Evolutionary conservation across 2,888 invertebrate genomes (phyloP).

Genomic region (Agelastica alni): DNA sequence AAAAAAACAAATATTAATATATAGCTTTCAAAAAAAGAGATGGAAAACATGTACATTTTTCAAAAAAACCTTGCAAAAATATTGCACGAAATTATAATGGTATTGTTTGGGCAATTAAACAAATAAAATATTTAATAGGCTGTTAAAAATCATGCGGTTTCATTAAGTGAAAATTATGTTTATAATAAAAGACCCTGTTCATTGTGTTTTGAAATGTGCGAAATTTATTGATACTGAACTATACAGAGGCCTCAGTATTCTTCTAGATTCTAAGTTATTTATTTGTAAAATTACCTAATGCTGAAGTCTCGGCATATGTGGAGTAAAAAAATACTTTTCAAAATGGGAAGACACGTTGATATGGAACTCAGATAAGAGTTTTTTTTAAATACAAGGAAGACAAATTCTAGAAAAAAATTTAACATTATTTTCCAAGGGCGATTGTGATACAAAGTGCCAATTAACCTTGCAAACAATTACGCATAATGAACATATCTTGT

Average conservation of each 20-base stretch:
- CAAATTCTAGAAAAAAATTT: constrained; percentile 41
- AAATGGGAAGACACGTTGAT: constrained; percentile 49
- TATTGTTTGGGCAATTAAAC: no score
- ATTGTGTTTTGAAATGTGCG: constrained; percentile 22
- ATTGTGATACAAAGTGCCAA: constrained; percentile 26
- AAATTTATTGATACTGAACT: constrained; percentile 12
- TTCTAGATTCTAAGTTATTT: constrained; percentile 14
- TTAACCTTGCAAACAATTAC: no score
- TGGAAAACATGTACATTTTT: no score
- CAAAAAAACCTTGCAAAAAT: no score
- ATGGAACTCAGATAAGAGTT: constrained; percentile 45
- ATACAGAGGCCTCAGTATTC: constrained; percentile 26
- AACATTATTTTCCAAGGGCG: constrained; percentile 11
- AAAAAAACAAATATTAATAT: no score
- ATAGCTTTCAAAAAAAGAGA: no score
- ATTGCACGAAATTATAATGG: no score
- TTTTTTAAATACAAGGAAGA: constrained; percentile 48
- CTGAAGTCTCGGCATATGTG: constrained; percentile 26
- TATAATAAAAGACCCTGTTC: constrained; percentile 25
- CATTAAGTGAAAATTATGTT: constrained; percentile 2
- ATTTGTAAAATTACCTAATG: constrained; percentile 22
- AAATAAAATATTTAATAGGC: no score
- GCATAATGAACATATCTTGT: no score
- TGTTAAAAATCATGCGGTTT: no score
- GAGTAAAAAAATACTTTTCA: constrained; percentile 32